Percentiles rank a stretch among this genome's conserved stretches.
These are phyloP conservation scores for Oncorhynchus masou DNA, from an alignment of 2,113 vertebrate species.

Conservation along the genomic window DNA sequence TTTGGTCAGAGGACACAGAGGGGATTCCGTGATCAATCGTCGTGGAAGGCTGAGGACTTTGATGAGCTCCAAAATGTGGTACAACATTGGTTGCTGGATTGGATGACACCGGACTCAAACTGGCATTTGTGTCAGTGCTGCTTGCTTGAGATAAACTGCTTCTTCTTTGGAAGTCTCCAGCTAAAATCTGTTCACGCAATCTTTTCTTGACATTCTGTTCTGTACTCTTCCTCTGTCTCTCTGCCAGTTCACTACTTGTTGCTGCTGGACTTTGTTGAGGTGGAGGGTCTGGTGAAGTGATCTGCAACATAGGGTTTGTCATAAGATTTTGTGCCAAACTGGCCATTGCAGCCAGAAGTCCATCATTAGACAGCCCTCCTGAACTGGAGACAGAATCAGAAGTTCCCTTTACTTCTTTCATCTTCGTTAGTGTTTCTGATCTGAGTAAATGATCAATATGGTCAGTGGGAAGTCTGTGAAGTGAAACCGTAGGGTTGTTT, in stretches of 20 bases:
- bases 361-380: conserved; percentile 34
- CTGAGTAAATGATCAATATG: conserved; percentile 38
- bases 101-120: conserved; percentile 28
- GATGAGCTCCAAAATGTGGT: conserved; percentile 27
- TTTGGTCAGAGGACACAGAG: conserved; percentile 47
- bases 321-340: conserved; percentile 38
- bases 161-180: conserved; percentile 74
- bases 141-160: conserved; percentile 56
- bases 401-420: conserved; percentile 37
- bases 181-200: conserved; percentile 82
- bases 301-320: conserved; percentile 29
- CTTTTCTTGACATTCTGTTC: conserved; percentile 76
- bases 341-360: conserved; percentile 39
- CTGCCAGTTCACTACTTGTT: conserved; percentile 2
- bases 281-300: conserved; percentile 28
- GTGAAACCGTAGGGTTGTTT: conserved; percentile 61
- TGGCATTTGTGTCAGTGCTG: conserved; percentile 48
- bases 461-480: conserved; percentile 33
- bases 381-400: conserved; percentile 10
- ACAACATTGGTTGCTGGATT: conserved; percentile 20
- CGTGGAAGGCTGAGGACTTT: conserved; percentile 26
- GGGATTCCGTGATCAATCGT: conserved; percentile 13
- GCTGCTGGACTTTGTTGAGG: conserved; percentile 11
- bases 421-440: conserved; percentile 49
- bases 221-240: conserved; percentile 41